These are phyloP conservation scores for Seriola rivoliana DNA, from an alignment of 2,113 vertebrate species.

Conservation along the genomic window DNA sequence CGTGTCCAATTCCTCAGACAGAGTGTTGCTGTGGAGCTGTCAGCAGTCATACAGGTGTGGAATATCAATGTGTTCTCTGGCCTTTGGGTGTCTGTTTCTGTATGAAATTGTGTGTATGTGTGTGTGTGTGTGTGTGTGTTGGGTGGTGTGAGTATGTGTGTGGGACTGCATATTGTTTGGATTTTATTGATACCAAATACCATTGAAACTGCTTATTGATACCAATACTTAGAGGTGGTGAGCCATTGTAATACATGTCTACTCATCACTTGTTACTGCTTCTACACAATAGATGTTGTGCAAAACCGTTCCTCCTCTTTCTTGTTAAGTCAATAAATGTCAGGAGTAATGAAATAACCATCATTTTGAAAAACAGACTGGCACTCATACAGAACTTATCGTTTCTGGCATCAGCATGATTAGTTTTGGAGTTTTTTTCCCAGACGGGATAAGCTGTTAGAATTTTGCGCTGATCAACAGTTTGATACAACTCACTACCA, in stretches of 20 bases:
- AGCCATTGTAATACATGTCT: background rate
- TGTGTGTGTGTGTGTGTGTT: constrained; percentile 24
- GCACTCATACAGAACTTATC: constrained; percentile 15
- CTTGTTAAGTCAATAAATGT: constrained; percentile 12
- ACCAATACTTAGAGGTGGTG: background rate
- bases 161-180: constrained; percentile 23
- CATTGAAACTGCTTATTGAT: constrained; percentile 4
- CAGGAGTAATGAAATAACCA: constrained; percentile 43
- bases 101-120: constrained; percentile 45
- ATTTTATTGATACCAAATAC: constrained; percentile 18
- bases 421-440: constrained; percentile 19
- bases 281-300: constrained; percentile 3
- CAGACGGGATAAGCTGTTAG: constrained; percentile 9
- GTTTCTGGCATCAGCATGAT: constrained; percentile 22
- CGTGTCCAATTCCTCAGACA: constrained; percentile 77
- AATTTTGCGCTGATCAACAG: constrained; percentile 30
- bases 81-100: constrained; percentile 63
- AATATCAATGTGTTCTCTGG: constrained; percentile 76
- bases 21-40: constrained; percentile 76
- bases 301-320: background rate
- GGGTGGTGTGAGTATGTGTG: constrained; percentile 23
- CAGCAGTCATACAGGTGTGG: constrained; percentile 72
- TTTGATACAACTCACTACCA: constrained; percentile 26
- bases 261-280: constrained; percentile 10
- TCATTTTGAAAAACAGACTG: constrained; percentile 13